Evolutionary conservation across 1,140 invertebrate species (phyloP), one percentile per base, ranked within the genome.

Genomic region (Nomia melanderi): DNA sequence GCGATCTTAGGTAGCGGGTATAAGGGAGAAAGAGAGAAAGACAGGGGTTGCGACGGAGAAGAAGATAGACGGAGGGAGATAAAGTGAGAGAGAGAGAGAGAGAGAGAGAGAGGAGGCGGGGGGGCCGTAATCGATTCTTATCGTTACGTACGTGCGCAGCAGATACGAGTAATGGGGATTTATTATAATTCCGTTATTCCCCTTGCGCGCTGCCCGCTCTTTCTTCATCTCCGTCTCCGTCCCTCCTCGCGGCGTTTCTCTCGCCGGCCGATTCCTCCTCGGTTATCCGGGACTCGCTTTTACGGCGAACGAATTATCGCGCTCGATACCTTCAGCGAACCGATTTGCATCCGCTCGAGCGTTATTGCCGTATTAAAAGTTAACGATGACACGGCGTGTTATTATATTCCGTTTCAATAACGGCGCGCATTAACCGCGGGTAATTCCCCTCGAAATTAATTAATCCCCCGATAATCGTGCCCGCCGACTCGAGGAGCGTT

Each of bases 81-180:
- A 39, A 6, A 44, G 8, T 6, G 31, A 20, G 12, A 17, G 12
- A 23, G 27, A 31, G n/a, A 36, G 29, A 20, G 20, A 25, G 54
- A 20, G 14, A 44, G 41, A 20, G 14, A 44, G 41, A 20, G 11
- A 14, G 39, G 9, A 14, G 12, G 41, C 14, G 41, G 41, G 41
- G 41, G 54, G 64, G 39, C 63, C 41, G 75, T 69, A 78, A 83
- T 78, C 57, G 81, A 83, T 82, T 82, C 81, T 83, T 77, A 74
- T 83, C 80, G 79, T 74, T 25, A 54, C 50, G 14, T 50, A 53
- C 53, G 50, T n/a, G 62, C 39, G 8, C 56, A 17, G 17, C 33
- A n/a, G 71, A 53, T 73, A 73, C 60, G 33, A 54, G 29, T 59
- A 75, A 75, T 39, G 64, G 39, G 73, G 65, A 76, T 69, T 76